phyloP scores from a whole-genome alignment of 2,797 vertebrate genomes.

The Sebastes jordani region DNA sequence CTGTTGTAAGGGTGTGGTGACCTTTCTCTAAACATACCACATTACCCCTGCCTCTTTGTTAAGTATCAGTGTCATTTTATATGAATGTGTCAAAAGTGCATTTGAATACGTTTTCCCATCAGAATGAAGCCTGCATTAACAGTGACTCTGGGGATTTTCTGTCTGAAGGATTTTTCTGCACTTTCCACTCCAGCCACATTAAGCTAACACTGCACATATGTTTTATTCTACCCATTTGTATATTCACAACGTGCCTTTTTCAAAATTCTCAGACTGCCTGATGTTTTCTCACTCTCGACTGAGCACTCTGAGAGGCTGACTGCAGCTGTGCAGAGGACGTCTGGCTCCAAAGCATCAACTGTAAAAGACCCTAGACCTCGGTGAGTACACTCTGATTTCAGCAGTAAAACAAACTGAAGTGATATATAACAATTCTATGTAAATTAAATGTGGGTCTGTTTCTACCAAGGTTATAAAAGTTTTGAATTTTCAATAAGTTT shows the following conservation, averaged over 20 bases:
- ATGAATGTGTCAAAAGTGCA: background rate
- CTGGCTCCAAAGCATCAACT: conserved; percentile 6
- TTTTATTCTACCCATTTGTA: conserved; percentile 19
- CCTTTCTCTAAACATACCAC: background rate
- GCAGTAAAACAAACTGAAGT: background rate
- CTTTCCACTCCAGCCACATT: background rate
- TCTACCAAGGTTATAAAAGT: background rate
- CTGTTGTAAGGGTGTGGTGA: conserved; percentile 15
- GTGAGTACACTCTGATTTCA: background rate
- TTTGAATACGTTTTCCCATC: background rate
- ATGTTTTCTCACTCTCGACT: conserved; percentile 25
- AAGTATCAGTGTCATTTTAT: background rate
- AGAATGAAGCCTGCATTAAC: background rate
- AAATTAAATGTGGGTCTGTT: background rate
- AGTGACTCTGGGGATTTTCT: background rate
- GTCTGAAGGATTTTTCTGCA: background rate
- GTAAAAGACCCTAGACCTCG: background rate
- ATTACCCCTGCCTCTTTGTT: background rate
- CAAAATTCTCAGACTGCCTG: conserved; percentile 7
- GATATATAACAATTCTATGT: background rate
- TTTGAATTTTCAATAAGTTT: too few species aligned
- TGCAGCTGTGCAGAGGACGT: conserved; percentile 33
- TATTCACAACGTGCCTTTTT: conserved; percentile 4
- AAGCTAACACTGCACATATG: conserved; percentile 10
- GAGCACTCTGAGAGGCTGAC: conserved; percentile 2